Evolutionary conservation across 1,140 invertebrate genomes (phyloP), one percentile per base, ranked within the genome.

Genomic region (Dendrolimus punctatus): DNA sequence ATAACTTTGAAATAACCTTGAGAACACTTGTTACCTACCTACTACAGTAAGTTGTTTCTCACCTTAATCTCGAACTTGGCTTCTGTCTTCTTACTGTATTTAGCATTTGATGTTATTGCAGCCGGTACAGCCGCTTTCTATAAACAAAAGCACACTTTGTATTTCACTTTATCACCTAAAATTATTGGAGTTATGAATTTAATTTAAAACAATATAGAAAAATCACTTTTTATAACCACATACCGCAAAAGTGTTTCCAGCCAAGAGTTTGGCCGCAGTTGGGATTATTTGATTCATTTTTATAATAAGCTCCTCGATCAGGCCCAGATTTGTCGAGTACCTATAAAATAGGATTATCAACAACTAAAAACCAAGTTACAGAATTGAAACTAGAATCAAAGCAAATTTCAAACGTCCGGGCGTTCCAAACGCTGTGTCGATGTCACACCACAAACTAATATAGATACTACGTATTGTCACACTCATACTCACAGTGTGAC

Each of bases 21-120:
- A 45, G 5, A n/a, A n/a, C 43, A 45, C 43, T 44, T 45, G 23
- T 6, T 9, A 5, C 0, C n/a, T 6, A 45, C 8, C 6, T 9
- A 45, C n/a, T 9, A 6, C n/a, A 23, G 3, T 23, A 23, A 38
- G 10, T 51, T 36, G 10, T 45, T 39, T n/a, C 36, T 71, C 85
- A 91, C 90, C 83, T 93, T 93, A 4, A 90, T 92, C 85, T 94
- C 92, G 78, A 93, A 94, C 9, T 87, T 88, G 8, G 92, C 92
- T 80, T 94, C 92, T 6, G 90, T 91, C 57, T 90, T 90, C 80
- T 83, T 85, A 61, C 82, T 85, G 64, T 91, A 92, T 68, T 89
- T 91, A 59, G 88, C 90, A 63, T 87, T 90, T 47, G 85, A 69
- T 51, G 76, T 61, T 49, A 71, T 58, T 45, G 64, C 67, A 58